Evolutionary conservation across 1,140 invertebrate species (phyloP), one percentile per base, ranked within the genome.

Genomic region (Telenomus remus): DNA sequence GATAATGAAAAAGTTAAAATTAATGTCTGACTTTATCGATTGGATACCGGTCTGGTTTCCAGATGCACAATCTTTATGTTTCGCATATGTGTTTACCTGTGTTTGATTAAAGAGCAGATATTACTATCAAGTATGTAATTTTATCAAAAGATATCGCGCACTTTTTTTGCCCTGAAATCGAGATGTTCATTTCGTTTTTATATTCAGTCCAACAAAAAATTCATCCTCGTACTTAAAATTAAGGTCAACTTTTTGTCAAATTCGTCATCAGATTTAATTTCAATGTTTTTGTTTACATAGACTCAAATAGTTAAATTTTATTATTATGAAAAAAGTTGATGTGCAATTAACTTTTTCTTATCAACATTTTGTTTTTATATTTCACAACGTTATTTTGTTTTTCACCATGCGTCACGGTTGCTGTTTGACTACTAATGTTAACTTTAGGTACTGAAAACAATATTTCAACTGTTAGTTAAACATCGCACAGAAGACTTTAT

Each of bases 81-180:
- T n/a, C n/a, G 9, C 33, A 53, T 46, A 12, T 46, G 14, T 51
- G 37, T 66, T 57, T 49, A 44, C 44, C 35, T 33, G 12, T 42
- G 55, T 69, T 59, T 57, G 54, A 69, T 69, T 54, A 69, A 53
- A 47, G 37, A 59, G 15, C 7, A 68, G 56, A 69, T 61, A 60
- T 39, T 33, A 55, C 34, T 69, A 60, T 69, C 65, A 15, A 10
- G 55, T 6, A 27, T 19, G 15, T 51, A 14, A 51, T 12, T 12
- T 69, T 60, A 69, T 60, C 65, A 55, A 13, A 35, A 64, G 43
- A 54, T 60, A 69, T 47, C 39, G 33, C 48, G 33, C 43, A 7
- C 19, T 35, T 57, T 57, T n/a, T 44, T 33, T 59, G 27, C 53
- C 42, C 13, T 35, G 11, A 33, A 27, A 50, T 39, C 34, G 35